Evolutionary conservation across 2,888 invertebrate species (phyloP).

Genomic region (Scaptomyza cyrtandrae): DNA sequence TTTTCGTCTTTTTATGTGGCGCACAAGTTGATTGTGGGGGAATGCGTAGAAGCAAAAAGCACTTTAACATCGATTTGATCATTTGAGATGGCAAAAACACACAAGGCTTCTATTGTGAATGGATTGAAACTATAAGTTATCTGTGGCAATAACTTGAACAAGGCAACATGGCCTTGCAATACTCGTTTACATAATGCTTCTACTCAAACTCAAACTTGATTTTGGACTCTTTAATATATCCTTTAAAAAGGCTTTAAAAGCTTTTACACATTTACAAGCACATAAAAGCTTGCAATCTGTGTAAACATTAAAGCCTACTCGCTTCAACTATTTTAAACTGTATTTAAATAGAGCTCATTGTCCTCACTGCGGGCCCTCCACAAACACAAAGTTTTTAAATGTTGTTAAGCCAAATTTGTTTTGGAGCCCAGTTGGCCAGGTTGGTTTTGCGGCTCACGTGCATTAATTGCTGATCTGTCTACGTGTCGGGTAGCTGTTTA

Average conservation of each 20-base stretch:
- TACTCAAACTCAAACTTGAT: no score
- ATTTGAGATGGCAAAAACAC: not conserved
- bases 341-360: not conserved
- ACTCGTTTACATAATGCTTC: not conserved
- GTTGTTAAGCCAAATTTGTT: conserved; percentile 25
- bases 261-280: not conserved
- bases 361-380: not conserved
- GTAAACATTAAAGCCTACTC: not conserved
- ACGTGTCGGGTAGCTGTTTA: conserved; percentile 32
- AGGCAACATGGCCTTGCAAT: not conserved
- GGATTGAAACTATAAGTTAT: not conserved
- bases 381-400: conserved; percentile 20
- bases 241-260: no score
- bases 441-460: conserved; percentile 33
- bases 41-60: conserved; percentile 1
- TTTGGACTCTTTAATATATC: no score
- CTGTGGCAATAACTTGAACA: not conserved
- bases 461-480: conserved; percentile 55
- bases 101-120: not conserved
- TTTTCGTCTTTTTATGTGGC: conserved; percentile 11
- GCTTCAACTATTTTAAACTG: not conserved
- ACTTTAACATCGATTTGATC: conserved; percentile 25
- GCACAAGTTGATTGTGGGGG: conserved; percentile 7
- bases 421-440: conserved; percentile 11
- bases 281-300: not conserved